Conservation (phyloP, 2,797 vertebrate species). For the Erethizon dorsatum region DNA sequence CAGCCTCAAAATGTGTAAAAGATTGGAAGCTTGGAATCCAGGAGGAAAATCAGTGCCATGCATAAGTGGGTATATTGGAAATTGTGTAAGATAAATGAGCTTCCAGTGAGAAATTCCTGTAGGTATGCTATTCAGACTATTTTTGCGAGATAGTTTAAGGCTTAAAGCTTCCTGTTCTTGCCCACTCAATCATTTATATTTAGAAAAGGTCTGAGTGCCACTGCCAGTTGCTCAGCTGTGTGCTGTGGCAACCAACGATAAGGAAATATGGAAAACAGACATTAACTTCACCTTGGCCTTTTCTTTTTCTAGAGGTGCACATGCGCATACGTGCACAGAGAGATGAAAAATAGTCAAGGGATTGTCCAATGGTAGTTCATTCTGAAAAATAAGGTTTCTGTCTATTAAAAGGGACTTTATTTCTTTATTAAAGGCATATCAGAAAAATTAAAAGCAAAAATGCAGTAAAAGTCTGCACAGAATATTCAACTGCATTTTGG, state of each 20-base stretch:
- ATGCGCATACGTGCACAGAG: neutral
- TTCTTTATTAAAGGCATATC: neutral
- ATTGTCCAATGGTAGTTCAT: constrained; percentile 10
- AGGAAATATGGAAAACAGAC: constrained; percentile 54
- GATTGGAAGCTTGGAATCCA: neutral
- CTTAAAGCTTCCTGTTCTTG: constrained; percentile 5
- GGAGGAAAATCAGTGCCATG: neutral
- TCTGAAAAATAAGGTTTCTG: constrained; percentile 36
- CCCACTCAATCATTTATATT: constrained; percentile 7
- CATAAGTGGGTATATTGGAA: neutral
- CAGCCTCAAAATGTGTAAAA: constrained; percentile 25
- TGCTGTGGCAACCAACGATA: neutral
- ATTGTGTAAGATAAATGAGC: neutral
- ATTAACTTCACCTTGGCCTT: neutral
- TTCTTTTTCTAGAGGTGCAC: neutral
- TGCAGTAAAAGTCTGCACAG: neutral
- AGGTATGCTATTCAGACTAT: neutral
- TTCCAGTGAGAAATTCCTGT: neutral
- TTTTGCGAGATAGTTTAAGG: constrained; percentile 39
- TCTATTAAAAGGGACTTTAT: constrained; percentile 12
- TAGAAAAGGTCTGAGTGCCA: constrained; percentile 8
- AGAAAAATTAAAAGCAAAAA: constrained; percentile 48
- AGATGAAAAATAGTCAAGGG: neutral
- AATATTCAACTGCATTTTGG: neutral
- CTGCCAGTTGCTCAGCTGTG: neutral